Evolutionary conservation across 2,888 invertebrate genomes (phyloP).

Genomic region (Dyspetes luteomarginatus): DNA sequence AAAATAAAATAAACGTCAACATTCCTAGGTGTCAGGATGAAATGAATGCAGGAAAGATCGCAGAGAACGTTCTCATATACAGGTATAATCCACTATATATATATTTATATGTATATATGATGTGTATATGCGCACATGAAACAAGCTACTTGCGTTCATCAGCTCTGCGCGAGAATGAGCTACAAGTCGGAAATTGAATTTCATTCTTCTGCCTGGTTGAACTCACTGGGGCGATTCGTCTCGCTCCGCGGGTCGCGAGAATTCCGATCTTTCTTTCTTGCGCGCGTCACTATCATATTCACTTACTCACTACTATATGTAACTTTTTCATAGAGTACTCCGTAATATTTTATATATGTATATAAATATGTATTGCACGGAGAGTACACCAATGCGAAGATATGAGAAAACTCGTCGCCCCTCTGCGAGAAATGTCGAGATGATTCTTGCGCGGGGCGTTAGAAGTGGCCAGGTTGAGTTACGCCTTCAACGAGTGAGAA

Average conservation of each 20-base stretch:
- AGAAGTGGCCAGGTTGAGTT: slow-evolving; percentile 10
- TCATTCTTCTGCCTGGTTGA: slow-evolving; percentile 70
- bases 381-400: slow-evolving; percentile 14
- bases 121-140: background rate
- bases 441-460: slow-evolving; percentile 4
- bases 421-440: background rate
- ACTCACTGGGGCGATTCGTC: slow-evolving; percentile 68
- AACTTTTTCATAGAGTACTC: background rate
- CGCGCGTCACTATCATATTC: background rate
- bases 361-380: background rate
- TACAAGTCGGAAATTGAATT: slow-evolving; percentile 72
- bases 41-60: background rate
- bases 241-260: slow-evolving; percentile 72
- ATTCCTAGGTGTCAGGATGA: background rate
- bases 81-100: background rate
- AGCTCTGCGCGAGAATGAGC: background rate
- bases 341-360: background rate
- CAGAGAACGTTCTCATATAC: background rate
- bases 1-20: background rate
- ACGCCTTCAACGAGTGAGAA: slow-evolving; percentile 20
- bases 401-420: slow-evolving; percentile 20
- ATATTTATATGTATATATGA: background rate
- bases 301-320: background rate
- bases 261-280: slow-evolving; percentile 7
- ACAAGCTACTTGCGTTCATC: slow-evolving; percentile 26